phyloP scores from a whole-genome alignment of 2,113 vertebrate genomes.

The Onychostoma macrolepis region DNA sequence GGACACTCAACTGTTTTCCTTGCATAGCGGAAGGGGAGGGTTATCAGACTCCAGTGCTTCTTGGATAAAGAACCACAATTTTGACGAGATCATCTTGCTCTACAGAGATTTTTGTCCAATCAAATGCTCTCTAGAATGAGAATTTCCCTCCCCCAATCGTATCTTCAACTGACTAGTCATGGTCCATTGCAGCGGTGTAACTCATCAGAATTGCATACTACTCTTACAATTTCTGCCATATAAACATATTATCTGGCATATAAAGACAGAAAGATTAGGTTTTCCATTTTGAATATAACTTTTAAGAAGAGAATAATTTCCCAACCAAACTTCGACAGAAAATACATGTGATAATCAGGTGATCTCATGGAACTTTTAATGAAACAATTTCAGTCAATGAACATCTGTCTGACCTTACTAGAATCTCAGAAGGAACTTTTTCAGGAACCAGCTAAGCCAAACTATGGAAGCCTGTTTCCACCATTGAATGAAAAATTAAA shows the following conservation, averaged over 20 bases:
- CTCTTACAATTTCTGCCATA: background rate
- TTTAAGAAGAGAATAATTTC: background rate
- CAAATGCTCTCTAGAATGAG: too few relatives aligned
- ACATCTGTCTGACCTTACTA: background rate
- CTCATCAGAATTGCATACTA: background rate
- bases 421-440: too few relatives aligned
- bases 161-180: background rate
- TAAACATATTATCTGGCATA: too few relatives aligned
- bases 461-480: too few relatives aligned
- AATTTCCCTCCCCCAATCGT: background rate
- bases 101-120: background rate
- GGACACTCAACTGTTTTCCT: too few relatives aligned
- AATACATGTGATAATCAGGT: too few relatives aligned
- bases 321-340: background rate
- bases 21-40: too few relatives aligned
- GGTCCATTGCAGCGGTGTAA: background rate
- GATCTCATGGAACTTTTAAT: too few relatives aligned
- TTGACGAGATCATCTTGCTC: background rate
- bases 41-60: background rate
- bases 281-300: background rate
- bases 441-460: too few relatives aligned
- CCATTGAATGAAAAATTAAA: too few relatives aligned
- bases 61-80: background rate
- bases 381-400: background rate
- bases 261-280: background rate